Percentiles rank a stretch among this genome's conserved stretches.
Evolutionary conservation across 2,797 vertebrate genomes (phyloP).

Genomic region (Pachyuromys duprasi): DNA sequence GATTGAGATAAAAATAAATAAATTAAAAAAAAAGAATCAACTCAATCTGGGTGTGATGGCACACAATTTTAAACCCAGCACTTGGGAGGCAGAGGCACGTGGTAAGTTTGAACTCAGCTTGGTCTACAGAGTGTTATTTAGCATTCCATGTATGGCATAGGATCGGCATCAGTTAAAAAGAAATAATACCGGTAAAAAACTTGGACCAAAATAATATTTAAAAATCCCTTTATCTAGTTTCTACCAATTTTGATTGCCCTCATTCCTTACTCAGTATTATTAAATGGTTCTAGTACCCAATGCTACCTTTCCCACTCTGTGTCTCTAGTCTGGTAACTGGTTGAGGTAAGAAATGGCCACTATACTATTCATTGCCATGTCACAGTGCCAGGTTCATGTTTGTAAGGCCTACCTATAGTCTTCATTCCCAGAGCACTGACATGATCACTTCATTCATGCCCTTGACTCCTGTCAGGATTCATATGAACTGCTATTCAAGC

Average conservation of each 20-base stretch:
- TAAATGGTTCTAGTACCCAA: neutral
- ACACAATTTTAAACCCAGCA: neutral
- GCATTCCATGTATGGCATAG: neutral
- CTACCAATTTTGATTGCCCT: neutral
- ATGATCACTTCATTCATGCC: neutral
- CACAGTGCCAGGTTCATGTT: neutral
- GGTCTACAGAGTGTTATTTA: neutral
- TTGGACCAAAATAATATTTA: neutral
- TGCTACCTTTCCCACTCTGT: neutral
- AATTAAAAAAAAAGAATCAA: too few species aligned
- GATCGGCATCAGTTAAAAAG: neutral
- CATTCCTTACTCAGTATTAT: conserved; percentile 1
- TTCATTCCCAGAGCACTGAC: neutral
- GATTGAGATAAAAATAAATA: too few species aligned
- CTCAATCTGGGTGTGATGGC: neutral
- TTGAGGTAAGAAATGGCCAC: neutral
- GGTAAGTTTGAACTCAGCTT: neutral
- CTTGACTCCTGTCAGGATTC: neutral
- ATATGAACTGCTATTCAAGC: neutral
- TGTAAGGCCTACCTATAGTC: neutral
- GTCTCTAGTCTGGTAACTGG: neutral
- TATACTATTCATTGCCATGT: neutral
- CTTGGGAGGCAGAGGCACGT: neutral
- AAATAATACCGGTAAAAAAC: conserved; percentile 33
- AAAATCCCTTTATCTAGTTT: neutral